Base-by-base conservation (phyloP, 1,140 invertebrate genomes). In the Eubasilissa regina region DNA sequence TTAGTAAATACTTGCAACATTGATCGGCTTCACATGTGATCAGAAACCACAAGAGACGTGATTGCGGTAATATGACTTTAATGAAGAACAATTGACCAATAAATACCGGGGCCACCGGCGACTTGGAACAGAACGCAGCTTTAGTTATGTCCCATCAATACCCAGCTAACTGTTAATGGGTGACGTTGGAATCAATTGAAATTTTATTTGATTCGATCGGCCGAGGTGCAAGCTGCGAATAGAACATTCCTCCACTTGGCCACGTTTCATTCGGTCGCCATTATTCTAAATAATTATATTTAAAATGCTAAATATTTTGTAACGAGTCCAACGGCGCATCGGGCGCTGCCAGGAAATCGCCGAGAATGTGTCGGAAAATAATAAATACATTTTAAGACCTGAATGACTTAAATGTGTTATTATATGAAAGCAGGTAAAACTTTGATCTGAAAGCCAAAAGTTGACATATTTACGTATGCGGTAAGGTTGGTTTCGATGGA, bases 31-130 rank as follows among this genome's bases (percentile, higher is more conserved):
- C 25, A 35, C 25, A 35, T 35, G 25, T 35, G 25, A 53, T 25
- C 62, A 17, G 62, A 47, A 70, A 70, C 13, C 17, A 47, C 15
- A 51, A 51, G 17, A 51, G 21, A 70, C n/a, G 66, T 70, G 10
- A 70, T 70, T 70, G 66, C 48, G 17, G 35, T 70, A 17, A 70
- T 53, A 70, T 70, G 66, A 53, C 66, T 70, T 70, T 70, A 70
- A 70, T 70, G 66, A 48, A 70, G 47, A 70, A 70, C 66, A 70
- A 70, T 70, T 70, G 66, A 48, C 51, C 66, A 51, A 70, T 70
- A 70, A 70, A 70, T 25, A 13, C 35, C 45, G 15, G 45, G 64
- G 66, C 66, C 66, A 70, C 66, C 66, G 51, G 47, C 66, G 66
- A 70, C 51, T 70, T 70, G 15, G 17, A 70, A 48, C 15, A 53